These are phyloP conservation scores for Pseudoatta argentina DNA, from an alignment of 1,140 invertebrate species.

Conservation along the genomic window DNA sequence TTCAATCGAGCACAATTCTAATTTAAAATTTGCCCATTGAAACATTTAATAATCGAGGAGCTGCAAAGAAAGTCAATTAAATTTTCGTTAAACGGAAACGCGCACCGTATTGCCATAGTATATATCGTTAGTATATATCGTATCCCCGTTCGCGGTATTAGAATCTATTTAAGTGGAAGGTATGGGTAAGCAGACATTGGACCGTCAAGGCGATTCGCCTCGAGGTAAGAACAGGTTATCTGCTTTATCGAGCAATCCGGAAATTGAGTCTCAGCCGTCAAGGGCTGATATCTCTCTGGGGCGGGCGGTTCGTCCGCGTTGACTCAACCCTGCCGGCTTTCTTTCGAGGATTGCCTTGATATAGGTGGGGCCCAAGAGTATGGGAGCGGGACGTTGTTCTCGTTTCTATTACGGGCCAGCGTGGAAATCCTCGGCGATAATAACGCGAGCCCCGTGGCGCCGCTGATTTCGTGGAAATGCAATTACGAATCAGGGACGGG, in stretches of 20 bases:
- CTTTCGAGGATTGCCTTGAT: constrained; percentile 70
- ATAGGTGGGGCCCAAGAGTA: constrained; percentile 51
- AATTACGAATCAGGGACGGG: constrained; percentile 64
- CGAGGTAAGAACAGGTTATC: constrained; percentile 61
- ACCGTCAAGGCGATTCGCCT: constrained; percentile 54
- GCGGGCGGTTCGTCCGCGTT: constrained; percentile 38
- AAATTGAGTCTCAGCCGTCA: constrained; percentile 62
- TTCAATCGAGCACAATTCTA: neutral
- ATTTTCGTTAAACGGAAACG: constrained; percentile 23
- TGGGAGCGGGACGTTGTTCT: constrained; percentile 51
- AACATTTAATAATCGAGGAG: neutral
- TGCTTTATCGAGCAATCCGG: constrained; percentile 63
- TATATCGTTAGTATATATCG: constrained; percentile 41
- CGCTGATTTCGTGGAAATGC: constrained; percentile 73
- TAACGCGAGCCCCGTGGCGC: constrained; percentile 61
- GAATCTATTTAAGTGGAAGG: constrained; percentile 38
- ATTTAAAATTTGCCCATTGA: neutral
- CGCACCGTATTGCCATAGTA: constrained; percentile 9
- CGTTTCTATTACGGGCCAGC: constrained; percentile 63
- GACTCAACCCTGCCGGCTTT: constrained; percentile 45
- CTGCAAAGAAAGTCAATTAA: neutral
- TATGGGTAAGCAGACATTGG: constrained; percentile 40
- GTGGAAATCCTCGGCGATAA: constrained; percentile 69
- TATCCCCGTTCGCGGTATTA: constrained; percentile 25
- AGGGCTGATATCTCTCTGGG: constrained; percentile 56